Evolutionary conservation across 2,113 vertebrate genomes (phyloP).

Genomic region (Hippoglossus stenolepis): DNA sequence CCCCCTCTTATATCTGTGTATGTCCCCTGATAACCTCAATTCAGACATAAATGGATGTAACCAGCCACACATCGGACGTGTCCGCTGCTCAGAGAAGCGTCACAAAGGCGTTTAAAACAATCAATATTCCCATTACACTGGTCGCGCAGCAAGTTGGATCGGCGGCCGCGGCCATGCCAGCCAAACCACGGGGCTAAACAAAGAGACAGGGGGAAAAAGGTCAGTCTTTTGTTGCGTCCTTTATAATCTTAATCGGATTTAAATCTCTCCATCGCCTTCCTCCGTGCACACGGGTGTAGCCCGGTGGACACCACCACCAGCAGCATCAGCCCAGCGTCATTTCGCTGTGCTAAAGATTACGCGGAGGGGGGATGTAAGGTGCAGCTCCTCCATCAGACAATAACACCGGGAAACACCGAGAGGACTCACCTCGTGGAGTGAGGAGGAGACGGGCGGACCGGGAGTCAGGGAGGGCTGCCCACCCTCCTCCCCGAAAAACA

Average conservation of each 20-base stretch:
- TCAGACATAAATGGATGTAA: neutral
- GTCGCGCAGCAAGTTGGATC: constrained; percentile 46
- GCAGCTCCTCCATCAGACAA: constrained; percentile 65
- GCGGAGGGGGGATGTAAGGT: constrained; percentile 55
- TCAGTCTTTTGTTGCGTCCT: constrained; percentile 71
- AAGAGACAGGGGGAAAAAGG: constrained; percentile 61
- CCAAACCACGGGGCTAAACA: constrained; percentile 67
- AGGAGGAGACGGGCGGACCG: constrained; percentile 52
- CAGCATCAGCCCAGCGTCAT: constrained; percentile 26
- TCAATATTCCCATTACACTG: constrained; percentile 24
- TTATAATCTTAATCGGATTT: constrained; percentile 80
- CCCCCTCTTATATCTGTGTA: neutral
- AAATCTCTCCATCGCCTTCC: constrained; percentile 56
- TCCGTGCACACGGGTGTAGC: constrained; percentile 26
- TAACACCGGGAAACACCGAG: constrained; percentile 56
- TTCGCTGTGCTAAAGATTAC: constrained; percentile 11
- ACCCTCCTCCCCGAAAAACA: constrained; percentile 9
- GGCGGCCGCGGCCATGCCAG: constrained; percentile 31
- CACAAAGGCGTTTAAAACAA: constrained; percentile 29
- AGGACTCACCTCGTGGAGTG: constrained; percentile 81
- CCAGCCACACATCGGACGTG: neutral
- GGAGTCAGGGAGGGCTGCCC: constrained; percentile 23
- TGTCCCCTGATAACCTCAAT: neutral
- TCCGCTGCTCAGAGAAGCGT: constrained; percentile 11
- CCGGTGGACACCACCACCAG: constrained; percentile 21